These are phyloP conservation scores for Amazona guildingii DNA, from an alignment of 2,113 vertebrate species.

Conservation along the genomic window DNA sequence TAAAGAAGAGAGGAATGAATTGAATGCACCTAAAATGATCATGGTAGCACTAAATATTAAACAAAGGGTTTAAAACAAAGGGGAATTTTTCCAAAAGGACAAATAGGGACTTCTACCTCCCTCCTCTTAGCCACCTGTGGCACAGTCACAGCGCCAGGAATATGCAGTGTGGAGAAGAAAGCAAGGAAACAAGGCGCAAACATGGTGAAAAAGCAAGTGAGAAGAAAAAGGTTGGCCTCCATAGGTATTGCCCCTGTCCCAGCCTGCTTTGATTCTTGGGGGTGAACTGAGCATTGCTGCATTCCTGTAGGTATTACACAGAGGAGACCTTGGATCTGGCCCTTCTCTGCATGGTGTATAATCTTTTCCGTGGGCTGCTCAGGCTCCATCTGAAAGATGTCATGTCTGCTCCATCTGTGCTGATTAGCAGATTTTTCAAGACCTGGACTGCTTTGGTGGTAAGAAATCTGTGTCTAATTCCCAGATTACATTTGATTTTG, in stretches of 20 bases:
- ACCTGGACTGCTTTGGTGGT: neutral
- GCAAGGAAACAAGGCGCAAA: neutral
- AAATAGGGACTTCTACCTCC: neutral
- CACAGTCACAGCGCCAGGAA: neutral
- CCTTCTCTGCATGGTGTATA: rapidly evolving
- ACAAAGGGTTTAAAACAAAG: neutral
- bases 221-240: neutral
- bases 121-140: neutral
- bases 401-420: neutral
- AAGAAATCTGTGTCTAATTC: neutral
- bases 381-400: neutral
- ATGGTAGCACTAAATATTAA: neutral
- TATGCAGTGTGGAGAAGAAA: neutral
- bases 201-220: neutral
- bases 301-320: neutral
- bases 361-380: neutral
- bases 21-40: neutral
- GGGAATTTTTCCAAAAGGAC: neutral
- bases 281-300: neutral
- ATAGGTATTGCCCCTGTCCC: neutral
- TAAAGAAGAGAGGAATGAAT: neutral
- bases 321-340: neutral
- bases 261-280: neutral
- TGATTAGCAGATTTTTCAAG: neutral
- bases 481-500: neutral